phyloP scores from a whole-genome alignment of 2,888 invertebrate species.

The Elmis aenea region DNA sequence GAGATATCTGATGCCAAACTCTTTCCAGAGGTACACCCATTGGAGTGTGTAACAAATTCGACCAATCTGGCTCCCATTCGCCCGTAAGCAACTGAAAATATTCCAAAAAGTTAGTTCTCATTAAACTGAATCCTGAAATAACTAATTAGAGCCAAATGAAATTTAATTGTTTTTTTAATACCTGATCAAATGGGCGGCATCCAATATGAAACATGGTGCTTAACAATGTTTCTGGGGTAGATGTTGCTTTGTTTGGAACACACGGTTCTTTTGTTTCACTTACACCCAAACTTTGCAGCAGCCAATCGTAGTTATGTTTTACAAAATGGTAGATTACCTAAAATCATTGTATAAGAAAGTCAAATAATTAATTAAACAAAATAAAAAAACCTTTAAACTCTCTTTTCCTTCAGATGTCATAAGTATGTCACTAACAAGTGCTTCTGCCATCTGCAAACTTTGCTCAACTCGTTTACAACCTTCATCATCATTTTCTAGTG shows the following conservation, averaged over 20 bases:
- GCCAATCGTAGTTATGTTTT: conserved; percentile 62
- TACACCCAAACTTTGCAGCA: conserved; percentile 56
- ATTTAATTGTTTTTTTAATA: too few relatives aligned
- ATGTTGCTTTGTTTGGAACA: conserved; percentile 35
- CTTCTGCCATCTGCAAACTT: conserved; percentile 50
- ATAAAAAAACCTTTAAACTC: conserved; percentile 45
- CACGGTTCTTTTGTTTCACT: conserved; percentile 42
- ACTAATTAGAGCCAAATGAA: conserved; percentile 3
- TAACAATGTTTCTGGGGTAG: conserved; percentile 52
- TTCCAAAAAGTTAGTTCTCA: conserved; percentile 5
- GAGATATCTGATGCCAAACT: conserved; percentile 47
- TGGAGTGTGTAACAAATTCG: conserved; percentile 46
- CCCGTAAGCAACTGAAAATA: conserved; percentile 48
- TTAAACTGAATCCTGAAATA: conserved; percentile 1
- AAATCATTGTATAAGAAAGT: conserved; percentile 10
- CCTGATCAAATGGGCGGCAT: conserved; percentile 70
- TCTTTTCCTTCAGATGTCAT: conserved; percentile 57
- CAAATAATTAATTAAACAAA: conserved; percentile 1
- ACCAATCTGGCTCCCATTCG: conserved; percentile 50
- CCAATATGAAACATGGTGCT: conserved; percentile 80
- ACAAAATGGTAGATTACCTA: conserved; percentile 69
- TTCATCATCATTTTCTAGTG: conserved; percentile 35
- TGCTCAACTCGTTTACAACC: conserved; percentile 45
- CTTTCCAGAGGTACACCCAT: conserved; percentile 48
- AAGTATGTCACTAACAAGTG: conserved; percentile 60